Evolutionary conservation across 2,888 invertebrate genomes (phyloP), one percentile per base, ranked within the genome.

Genomic region (Arctia plantaginis): DNA sequence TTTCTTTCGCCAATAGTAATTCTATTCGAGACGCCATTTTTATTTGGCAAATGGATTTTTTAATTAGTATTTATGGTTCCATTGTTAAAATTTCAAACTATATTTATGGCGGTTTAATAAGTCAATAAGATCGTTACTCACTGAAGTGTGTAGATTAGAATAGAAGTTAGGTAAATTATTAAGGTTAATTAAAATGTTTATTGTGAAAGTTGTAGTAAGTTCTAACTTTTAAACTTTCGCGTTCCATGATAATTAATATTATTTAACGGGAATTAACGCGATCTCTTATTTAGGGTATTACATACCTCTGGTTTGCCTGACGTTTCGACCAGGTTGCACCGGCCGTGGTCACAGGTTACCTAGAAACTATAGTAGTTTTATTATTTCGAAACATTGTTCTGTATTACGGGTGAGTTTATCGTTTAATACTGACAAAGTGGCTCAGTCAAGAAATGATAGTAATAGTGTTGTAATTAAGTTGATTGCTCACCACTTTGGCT

Each of bases 1-100:
- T 92, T 93, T 90, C 90, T 91, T 87, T 86, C 79, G 77, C 83
- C 81, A 83, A 85, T 85, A 80, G 83, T 83, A 83, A 83, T 85
- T 85, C 78, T 84, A 83, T 86, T 82, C 73, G 74, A 71, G 71
- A 78, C 77, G 82, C 82, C 81, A 85, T 86, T 87, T 69, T 83
- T 77, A 79, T 81, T 83, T 80, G 75, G 72, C 71, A 81, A 82
- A 81, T 82, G 79, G 66, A 73, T 80, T 81, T 79, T 85, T 83
- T 69, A 79, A 82, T 85, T 80, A 75, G 73, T 76, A 81, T 78
- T 77, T 59, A 82, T 77, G 65, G 69, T 74, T 77, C 79, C 76
- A 78, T 85, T 85, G 80, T 85, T 85, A 68, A 66, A 72, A 55
- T 74, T 74, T 23, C 30, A 75, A 41, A 41, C n/a, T n/a, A 65